Evolutionary conservation across 2,797 vertebrate genomes (phyloP).

Genomic region (Catostomus latipinnis): DNA sequence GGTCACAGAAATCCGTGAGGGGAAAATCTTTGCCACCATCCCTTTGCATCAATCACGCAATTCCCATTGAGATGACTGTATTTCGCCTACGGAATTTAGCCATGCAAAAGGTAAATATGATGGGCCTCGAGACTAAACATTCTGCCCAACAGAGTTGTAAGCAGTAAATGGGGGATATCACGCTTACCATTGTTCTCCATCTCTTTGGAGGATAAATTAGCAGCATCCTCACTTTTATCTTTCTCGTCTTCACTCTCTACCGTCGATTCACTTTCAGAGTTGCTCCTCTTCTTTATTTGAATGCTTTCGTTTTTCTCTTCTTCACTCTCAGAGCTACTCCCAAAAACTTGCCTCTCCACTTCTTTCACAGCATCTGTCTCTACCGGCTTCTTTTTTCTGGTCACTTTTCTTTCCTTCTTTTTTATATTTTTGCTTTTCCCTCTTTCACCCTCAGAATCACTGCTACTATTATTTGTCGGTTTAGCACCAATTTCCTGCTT

Average conservation of each 20-base stretch:
- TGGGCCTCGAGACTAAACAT: too few species aligned
- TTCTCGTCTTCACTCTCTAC: slow-evolving; percentile 23
- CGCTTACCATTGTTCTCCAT: slow-evolving; percentile 49
- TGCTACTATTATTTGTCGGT: background rate
- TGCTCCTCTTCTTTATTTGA: slow-evolving; percentile 8
- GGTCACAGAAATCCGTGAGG: too few species aligned
- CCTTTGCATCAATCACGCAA: too few species aligned
- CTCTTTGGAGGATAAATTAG: slow-evolving; percentile 39
- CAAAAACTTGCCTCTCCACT: slow-evolving; percentile 54
- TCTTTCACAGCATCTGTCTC: slow-evolving; percentile 47
- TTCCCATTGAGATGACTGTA: too few species aligned
- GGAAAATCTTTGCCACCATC: too few species aligned
- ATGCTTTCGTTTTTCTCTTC: slow-evolving; percentile 48
- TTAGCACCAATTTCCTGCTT: slow-evolving; percentile 3
- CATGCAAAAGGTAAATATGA: too few species aligned
- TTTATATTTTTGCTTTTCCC: slow-evolving; percentile 31
- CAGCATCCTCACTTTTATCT: slow-evolving; percentile 14
- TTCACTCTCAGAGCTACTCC: slow-evolving; percentile 56
- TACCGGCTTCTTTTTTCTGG: background rate
- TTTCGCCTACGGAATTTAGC: too few species aligned
- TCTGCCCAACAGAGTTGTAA: too few species aligned
- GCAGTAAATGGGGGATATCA: background rate
- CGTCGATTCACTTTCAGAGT: slow-evolving; percentile 30
- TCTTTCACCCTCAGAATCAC: slow-evolving; percentile 48
- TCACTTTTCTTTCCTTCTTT: slow-evolving; percentile 13